Conservation (phyloP, 2,113 vertebrate genomes). For the Pseudorasbora parva region DNA sequence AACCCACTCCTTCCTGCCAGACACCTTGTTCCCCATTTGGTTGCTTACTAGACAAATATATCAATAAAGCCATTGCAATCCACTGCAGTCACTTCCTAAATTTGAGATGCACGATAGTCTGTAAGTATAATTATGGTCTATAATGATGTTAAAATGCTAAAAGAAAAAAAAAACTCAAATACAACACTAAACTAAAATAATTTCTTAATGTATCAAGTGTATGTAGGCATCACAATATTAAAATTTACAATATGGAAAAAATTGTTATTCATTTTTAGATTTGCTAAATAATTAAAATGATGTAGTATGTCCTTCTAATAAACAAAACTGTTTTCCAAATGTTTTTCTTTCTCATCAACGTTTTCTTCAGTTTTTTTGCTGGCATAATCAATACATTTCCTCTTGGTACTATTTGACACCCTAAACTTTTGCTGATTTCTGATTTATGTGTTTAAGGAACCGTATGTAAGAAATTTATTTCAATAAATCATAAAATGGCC, state of each 20-base stretch:
- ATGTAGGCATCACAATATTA: not conserved
- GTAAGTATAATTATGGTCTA: too few relatives aligned
- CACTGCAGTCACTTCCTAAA: not conserved
- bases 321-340: not conserved
- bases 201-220: too few relatives aligned
- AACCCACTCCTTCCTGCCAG: not conserved
- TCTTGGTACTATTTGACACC: not conserved
- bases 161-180: too few relatives aligned
- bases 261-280: not conserved
- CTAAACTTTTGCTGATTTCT: not conserved
- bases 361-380: not conserved
- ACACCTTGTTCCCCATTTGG: not conserved
- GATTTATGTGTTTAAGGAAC: too few relatives aligned
- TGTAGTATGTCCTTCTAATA: not conserved
- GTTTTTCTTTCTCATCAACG: not conserved
- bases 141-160: too few relatives aligned
- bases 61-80: not conserved
- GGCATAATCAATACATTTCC: too few relatives aligned
- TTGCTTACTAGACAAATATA: not conserved
- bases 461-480: too few relatives aligned
- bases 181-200: too few relatives aligned
- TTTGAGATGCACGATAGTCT: not conserved
- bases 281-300: not conserved
- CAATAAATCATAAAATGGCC: too few relatives aligned
- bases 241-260: not conserved